Evolutionary conservation across 1,140 invertebrate genomes (phyloP), one percentile per base, ranked within the genome.

Genomic region (Pogonus chalceus): DNA sequence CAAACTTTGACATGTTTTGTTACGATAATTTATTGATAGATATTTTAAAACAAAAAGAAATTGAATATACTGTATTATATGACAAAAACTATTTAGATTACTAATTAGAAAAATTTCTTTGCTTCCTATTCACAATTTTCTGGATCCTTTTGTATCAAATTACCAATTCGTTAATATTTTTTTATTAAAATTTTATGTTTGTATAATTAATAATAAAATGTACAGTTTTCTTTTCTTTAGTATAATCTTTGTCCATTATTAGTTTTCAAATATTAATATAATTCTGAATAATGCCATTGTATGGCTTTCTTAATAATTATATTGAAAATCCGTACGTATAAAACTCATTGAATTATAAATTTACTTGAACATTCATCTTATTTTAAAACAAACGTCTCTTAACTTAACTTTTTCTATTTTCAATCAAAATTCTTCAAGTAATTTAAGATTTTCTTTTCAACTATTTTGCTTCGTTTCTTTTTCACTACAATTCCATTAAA

Each of bases 1-100:
- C 14, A 31, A 14, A 43, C 3, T 43, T 43, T 43, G 37, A 43
- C 37, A 18, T 43, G 37, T 43, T 43, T 43, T 43, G 37, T 43
- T 43, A 43, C 37, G 3, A 18, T 4, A 43, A 12, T 12, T 43
- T 43, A 43, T 43, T 43, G 37, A 43, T 43, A 16, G 18, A 10
- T 16, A 43, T 12, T 43, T 43, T 43, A 18, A 10, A n/a, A n/a
- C n/a, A n/a, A 18, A 43, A 43, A 43, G 37, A 43, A 43, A 43
- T 12, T 43, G 7, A 43, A 43, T 31, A 31, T 31, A 43, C 18
- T 16, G 9, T 4, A 4, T 16, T 18, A 16, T 43, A 43, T 43
- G 26, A 31, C 26, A 7, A 31, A 31, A 31, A 7, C n/a, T n/a
- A n/a, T 31, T 31, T 14, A 31, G 4, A 31, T 31, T 31, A 31